phyloP scores from a whole-genome alignment of 2,113 vertebrate species.

The Eulemur rufifrons region DNA sequence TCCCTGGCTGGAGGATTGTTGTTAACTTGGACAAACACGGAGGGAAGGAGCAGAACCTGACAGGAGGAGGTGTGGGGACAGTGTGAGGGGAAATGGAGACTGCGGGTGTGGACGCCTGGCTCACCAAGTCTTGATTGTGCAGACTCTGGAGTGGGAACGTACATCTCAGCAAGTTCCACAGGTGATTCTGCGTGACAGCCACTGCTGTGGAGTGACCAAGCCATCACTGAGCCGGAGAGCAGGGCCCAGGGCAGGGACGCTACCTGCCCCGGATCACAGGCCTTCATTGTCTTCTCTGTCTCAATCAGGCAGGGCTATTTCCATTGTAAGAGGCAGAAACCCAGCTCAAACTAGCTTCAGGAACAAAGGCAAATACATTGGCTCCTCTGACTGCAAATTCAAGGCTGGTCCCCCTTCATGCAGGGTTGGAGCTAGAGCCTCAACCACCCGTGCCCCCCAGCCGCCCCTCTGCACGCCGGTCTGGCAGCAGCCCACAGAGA shows the following conservation, averaged over 20 bases:
- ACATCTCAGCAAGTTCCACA: neutral
- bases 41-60: neutral
- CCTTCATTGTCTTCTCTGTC: neutral
- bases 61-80: neutral
- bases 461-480: fast-evolving
- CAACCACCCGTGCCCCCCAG: neutral
- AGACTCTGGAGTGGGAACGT: neutral
- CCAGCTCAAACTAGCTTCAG: neutral
- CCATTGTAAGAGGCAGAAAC: neutral
- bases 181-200: neutral
- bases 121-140: neutral
- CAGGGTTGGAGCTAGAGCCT: neutral
- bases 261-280: neutral
- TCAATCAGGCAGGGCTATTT: neutral
- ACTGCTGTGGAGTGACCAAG: neutral
- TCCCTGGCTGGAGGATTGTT: neutral
- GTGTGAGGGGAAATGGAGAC: neutral
- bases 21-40: neutral
- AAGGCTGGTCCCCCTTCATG: neutral
- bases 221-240: neutral
- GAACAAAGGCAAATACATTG: neutral
- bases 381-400: neutral
- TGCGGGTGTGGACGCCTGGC: neutral
- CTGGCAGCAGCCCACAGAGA: neutral
- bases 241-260: neutral